Evolutionary conservation across 2,888 invertebrate genomes (phyloP).

Genomic region (Bellardia pandia): DNA sequence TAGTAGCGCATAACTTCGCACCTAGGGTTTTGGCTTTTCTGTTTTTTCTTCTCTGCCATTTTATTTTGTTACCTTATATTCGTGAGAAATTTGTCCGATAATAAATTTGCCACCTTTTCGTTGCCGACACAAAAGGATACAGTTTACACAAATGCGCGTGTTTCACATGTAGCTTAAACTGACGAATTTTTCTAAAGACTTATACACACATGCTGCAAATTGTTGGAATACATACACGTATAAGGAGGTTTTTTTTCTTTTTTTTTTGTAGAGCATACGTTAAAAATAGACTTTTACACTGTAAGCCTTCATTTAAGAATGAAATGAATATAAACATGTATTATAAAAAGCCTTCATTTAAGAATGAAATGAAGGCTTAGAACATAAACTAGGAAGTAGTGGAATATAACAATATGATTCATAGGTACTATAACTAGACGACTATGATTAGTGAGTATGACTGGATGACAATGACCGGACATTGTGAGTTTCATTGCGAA

Average conservation of each 20-base stretch:
- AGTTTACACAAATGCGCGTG: conserved; percentile 78
- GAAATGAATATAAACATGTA: conserved; percentile 40
- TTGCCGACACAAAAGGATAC: conserved; percentile 81
- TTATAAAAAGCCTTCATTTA: not conserved
- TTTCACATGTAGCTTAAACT: conserved; percentile 66
- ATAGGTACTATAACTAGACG: too few species aligned
- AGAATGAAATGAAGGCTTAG: too few species aligned
- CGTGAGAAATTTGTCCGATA: conserved; percentile 80
- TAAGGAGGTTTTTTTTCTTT: not conserved
- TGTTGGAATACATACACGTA: not conserved
- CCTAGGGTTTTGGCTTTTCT: conserved; percentile 54
- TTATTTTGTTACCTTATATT: conserved; percentile 46
- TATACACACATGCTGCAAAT: conserved; percentile 70
- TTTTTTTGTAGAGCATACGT: conserved; percentile 15
- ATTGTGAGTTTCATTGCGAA: too few species aligned
- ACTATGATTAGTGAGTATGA: too few species aligned
- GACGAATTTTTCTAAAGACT: conserved; percentile 36
- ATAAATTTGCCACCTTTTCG: conserved; percentile 80
- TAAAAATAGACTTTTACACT: conserved; percentile 40
- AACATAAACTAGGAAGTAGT: too few species aligned
- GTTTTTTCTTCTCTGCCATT: not conserved
- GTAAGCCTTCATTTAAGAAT: conserved; percentile 42
- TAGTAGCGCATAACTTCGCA: conserved; percentile 69
- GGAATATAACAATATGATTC: too few species aligned
- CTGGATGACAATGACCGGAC: too few species aligned